Evolutionary conservation across 2,113 vertebrate genomes (phyloP).

Genomic region (Lethenteron camtschaticum): DNA sequence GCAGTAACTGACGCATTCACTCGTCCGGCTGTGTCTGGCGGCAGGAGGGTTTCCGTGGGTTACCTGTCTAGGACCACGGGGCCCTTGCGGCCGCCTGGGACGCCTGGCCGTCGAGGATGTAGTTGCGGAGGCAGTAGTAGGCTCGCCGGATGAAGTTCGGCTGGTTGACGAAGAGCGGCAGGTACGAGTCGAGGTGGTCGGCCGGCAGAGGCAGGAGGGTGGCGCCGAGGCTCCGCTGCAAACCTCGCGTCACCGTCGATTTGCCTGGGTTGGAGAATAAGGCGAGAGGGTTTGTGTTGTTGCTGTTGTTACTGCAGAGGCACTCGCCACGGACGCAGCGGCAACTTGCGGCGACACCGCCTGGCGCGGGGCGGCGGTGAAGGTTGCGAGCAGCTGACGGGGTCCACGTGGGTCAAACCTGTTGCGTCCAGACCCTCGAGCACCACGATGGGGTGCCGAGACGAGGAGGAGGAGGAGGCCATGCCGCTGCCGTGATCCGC

Average conservation of each 20-base stretch:
- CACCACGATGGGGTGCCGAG: slow-evolving; percentile 31
- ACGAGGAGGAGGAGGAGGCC: no score
- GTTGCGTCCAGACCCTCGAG: slow-evolving; percentile 85
- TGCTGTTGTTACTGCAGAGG: no score
- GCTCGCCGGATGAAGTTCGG: slow-evolving; percentile 32
- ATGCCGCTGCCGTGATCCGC: no score
- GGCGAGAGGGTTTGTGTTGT: not conserved
- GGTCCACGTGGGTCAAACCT: slow-evolving; percentile 23
- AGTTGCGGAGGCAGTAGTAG: slow-evolving; percentile 73
- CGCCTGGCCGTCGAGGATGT: slow-evolving; percentile 55
- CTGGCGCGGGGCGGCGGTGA: no score
- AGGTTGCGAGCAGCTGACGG: no score
- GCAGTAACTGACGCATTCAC: no score
- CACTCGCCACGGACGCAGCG: no score
- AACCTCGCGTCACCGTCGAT: slow-evolving; percentile 47
- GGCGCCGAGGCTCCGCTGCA: slow-evolving; percentile 32
- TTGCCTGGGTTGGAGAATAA: slow-evolving; percentile 33
- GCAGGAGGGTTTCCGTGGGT: no score
- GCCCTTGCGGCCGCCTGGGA: slow-evolving; percentile 20
- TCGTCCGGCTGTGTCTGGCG: no score
- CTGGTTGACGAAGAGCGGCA: no score
- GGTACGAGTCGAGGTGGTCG: slow-evolving; percentile 26
- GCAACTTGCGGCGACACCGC: no score
- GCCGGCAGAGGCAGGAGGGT: slow-evolving; percentile 48
- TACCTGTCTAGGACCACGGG: slow-evolving; percentile 76